Percentiles rank a stretch among this genome's conserved stretches.
These are phyloP conservation scores for Pleuronectes platessa DNA, from an alignment of 2,113 vertebrate species.

Conservation along the genomic window DNA sequence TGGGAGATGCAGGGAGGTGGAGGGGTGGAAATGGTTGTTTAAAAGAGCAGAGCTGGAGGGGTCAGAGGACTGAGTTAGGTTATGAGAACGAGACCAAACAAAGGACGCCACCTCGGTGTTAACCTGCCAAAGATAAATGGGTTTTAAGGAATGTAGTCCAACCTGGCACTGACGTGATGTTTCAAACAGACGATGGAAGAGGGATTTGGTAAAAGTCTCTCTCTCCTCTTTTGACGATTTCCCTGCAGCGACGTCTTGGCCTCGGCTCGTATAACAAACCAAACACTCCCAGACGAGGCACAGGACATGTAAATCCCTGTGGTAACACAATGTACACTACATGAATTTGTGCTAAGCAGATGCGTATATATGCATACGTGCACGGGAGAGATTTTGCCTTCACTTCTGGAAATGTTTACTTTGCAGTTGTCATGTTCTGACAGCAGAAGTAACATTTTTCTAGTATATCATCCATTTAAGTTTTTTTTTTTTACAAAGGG, in stretches of 20 bases:
- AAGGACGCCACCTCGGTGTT: constrained; percentile 38
- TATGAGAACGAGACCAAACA: constrained; percentile 41
- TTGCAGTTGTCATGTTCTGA: constrained; percentile 2
- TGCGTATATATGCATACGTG: constrained; percentile 10
- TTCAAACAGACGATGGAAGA: not conserved
- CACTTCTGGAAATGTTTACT: constrained; percentile 20
- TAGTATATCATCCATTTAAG: not conserved
- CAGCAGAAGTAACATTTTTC: not conserved
- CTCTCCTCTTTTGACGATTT: constrained; percentile 18
- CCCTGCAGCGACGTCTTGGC: constrained; percentile 11
- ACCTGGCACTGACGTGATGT: constrained; percentile 10
- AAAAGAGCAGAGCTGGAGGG: constrained; percentile 42
- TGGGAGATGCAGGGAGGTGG: constrained; percentile 41
- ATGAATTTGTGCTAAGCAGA: not conserved
- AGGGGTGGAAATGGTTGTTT: constrained; percentile 36
- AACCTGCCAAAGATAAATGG: constrained; percentile 27
- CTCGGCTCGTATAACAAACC: constrained; percentile 5
- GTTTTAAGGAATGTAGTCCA: constrained; percentile 30
- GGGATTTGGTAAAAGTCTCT: not conserved
- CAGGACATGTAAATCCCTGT: constrained; percentile 20
- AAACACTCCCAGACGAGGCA: constrained; percentile 18
- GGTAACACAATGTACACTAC: not conserved
- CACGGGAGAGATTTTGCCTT: not conserved
- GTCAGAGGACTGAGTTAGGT: constrained; percentile 52
- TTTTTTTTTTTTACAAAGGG: constrained; percentile 2